Base-by-base conservation (phyloP, 1,140 invertebrate genomes). In the Drosophila melanica region DNA sequence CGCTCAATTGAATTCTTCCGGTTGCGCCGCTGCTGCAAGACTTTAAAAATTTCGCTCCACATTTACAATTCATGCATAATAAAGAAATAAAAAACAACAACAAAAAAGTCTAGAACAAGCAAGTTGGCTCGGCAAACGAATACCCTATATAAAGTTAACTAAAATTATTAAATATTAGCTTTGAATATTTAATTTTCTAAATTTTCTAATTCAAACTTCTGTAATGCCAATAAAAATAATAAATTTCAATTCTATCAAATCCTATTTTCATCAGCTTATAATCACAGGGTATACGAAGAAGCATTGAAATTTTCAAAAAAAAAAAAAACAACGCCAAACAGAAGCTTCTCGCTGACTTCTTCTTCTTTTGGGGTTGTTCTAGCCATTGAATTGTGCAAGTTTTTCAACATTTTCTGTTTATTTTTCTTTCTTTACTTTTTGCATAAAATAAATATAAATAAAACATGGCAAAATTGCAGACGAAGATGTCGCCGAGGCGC, bases 361-460 rank as follows among this genome's bases (percentile, higher is more conserved):
- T 62, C 59, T 48, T 60, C 27, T 45, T 45, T 8, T 27, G 9
- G 60, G 77, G 51, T 58, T 72, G 47, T 20, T 63, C 45, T 51
- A 27, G 39, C 75, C 60, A 78, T 82, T 78, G 70, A 70, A 69
- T 82, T 75, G 79, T 82, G 79, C 79, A 79, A 71, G 80, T 74
- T 75, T 79, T 84, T 71, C 71, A 75, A 10, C n/a, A 45, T 33
- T 35, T 30, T 41, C 7, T 60, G 2, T 59, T 39, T 63, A 16
- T 48, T 18, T 39, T 63, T 11, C 16, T 47, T 47, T 35, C 16
- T 16, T 63, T 71, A 53, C 48, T 63, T 69, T 78, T 67, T 86
- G 82, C 81, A 86, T 86, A 86, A 85, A 85, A 85, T 85, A 86
- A 87, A 86, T 72, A 87, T 86, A 87, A 87, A 86, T 86, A 86